Percentiles rank a stretch among this genome's conserved stretches.
These are phyloP conservation scores for Diploscapter pachys DNA, from an alignment of 1,140 invertebrate species.

Conservation along the genomic window DNA sequence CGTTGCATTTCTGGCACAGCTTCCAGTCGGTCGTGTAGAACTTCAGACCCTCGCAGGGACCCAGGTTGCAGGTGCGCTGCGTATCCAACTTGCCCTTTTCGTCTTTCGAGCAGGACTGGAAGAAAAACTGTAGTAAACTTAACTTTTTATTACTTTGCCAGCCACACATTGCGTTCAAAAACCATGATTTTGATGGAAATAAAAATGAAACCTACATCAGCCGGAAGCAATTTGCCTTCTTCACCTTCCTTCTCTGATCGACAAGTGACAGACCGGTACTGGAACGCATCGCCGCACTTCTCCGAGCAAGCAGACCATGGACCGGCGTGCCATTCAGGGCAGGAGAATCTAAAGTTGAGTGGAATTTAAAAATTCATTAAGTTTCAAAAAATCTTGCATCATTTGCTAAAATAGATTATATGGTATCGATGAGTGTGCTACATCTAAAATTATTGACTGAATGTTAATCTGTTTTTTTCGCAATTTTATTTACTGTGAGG, in stretches of 20 bases:
- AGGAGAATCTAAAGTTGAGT: slow-evolving; percentile 63
- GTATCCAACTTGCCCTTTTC: slow-evolving; percentile 68
- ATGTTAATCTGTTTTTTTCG: too few species aligned
- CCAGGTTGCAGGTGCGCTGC: slow-evolving; percentile 71
- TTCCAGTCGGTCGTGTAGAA: slow-evolving; percentile 84
- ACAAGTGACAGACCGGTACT: slow-evolving; percentile 68
- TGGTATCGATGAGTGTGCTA: too few species aligned
- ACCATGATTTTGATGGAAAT: too few species aligned
- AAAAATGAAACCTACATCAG: slow-evolving; percentile 61
- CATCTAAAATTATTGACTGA: too few species aligned
- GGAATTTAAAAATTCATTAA: slow-evolving; percentile 7
- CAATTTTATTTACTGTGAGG: too few species aligned
- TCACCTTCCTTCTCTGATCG: slow-evolving; percentile 69
- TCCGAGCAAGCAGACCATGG: slow-evolving; percentile 59
- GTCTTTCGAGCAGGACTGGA: slow-evolving; percentile 62
- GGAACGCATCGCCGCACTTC: slow-evolving; percentile 68
- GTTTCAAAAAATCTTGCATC: slow-evolving; percentile 1
- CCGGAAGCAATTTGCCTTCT: slow-evolving; percentile 68
- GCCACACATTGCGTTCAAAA: not conserved
- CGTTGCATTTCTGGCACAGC: slow-evolving; percentile 63
- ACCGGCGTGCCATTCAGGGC: slow-evolving; percentile 77
- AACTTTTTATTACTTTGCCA: too few species aligned
- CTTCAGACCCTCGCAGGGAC: slow-evolving; percentile 84
- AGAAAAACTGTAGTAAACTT: not conserved
- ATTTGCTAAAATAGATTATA: slow-evolving; percentile 5